A percentile compares a stretch with the other conserved stretches of the same genome.
Conservation (phyloP, 2,888 invertebrate species). For the Tetropium fuscum region DNA sequence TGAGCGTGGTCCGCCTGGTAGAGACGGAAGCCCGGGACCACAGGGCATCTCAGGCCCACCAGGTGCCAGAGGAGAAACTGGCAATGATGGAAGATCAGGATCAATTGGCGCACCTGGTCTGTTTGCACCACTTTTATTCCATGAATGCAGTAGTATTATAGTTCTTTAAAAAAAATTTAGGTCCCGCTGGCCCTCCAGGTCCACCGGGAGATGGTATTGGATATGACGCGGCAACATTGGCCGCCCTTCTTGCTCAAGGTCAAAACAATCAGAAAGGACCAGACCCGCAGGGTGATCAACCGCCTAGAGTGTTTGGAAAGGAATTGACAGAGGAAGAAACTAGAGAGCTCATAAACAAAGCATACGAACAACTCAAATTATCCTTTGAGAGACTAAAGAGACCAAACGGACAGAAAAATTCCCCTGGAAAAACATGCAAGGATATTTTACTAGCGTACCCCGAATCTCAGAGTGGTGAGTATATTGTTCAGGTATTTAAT, state of each 20-base stretch:
- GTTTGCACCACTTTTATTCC: too few relatives aligned
- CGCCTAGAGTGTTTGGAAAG: conserved; percentile 78
- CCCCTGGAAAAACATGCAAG: conserved; percentile 89
- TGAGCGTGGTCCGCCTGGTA: conserved; percentile 75
- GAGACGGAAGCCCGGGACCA: conserved; percentile 71
- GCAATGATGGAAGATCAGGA: conserved; percentile 75
- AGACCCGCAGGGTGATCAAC: conserved; percentile 82
- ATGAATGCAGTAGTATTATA: not conserved
- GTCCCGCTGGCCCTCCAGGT: conserved; percentile 82
- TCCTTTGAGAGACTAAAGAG: conserved; percentile 80
- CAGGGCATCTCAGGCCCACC: conserved; percentile 74
- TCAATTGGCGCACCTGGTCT: conserved; percentile 75
- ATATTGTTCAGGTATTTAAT: not conserved
- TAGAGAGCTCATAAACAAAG: conserved; percentile 79
- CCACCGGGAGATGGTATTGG: conserved; percentile 86
- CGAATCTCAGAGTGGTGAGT: conserved; percentile 77
- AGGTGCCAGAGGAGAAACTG: conserved; percentile 79
- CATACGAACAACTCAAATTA: conserved; percentile 83
- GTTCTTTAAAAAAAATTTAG: conserved; percentile 53
- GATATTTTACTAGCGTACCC: conserved; percentile 87
- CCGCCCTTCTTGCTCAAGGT: conserved; percentile 77
- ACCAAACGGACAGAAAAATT: conserved; percentile 83
- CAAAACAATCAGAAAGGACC: conserved; percentile 76
- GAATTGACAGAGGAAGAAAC: conserved; percentile 80
- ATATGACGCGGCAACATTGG: conserved; percentile 86